phyloP scores from a whole-genome alignment of 2,888 invertebrate genomes.

The Thereva nobilitata region DNA sequence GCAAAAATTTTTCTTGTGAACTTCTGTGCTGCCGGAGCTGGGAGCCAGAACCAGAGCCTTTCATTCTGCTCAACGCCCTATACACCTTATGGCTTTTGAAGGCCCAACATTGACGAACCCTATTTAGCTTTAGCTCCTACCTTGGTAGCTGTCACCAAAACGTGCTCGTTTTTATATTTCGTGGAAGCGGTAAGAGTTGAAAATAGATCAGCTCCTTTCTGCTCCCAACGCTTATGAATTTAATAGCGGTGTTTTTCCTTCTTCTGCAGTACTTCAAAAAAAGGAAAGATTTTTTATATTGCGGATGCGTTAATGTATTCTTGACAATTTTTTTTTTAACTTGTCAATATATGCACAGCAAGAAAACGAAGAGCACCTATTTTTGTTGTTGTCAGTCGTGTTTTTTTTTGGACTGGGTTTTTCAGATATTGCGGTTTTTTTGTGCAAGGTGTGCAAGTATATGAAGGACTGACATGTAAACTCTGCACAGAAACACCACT shows the following conservation, averaged over 20 bases:
- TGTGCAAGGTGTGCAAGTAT: no score
- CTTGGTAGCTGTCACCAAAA: conserved; percentile 35
- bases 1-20: conserved; percentile 33
- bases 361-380: no score
- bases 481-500: no score
- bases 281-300: no score
- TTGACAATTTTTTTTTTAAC: no score
- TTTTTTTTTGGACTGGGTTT: no score
- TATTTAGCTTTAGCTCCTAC: background rate
- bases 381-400: no score
- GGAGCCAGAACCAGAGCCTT: conserved; percentile 12
- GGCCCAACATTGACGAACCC: conserved; percentile 19
- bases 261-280: background rate
- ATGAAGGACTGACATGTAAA: no score
- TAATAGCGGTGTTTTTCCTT: conserved; percentile 27
- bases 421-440: no score
- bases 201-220: conserved; percentile 33
- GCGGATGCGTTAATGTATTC: no score
- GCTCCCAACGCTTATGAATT: conserved; percentile 31
- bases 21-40: conserved; percentile 24
- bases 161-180: conserved; percentile 32
- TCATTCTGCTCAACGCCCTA: conserved; percentile 23
- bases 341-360: no score
- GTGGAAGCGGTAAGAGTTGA: conserved; percentile 11
- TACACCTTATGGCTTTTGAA: conserved; percentile 19